phyloP scores from a whole-genome alignment of 2,888 invertebrate species.

The Aphrophora alni region DNA sequence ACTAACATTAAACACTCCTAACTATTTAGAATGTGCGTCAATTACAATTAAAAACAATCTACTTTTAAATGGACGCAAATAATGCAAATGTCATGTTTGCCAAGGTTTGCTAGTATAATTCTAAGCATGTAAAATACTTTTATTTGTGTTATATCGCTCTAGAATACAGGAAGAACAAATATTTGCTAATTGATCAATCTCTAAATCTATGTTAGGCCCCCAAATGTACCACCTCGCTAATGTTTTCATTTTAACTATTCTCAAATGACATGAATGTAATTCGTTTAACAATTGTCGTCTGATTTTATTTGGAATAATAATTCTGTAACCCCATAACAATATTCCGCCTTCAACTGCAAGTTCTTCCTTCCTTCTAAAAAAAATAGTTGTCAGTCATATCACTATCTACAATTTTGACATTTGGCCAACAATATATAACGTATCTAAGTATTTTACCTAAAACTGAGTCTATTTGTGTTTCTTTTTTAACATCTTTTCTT shows the following conservation, averaged over 20 bases:
- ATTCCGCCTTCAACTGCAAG: neutral
- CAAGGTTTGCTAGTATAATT: slow-evolving; percentile 40
- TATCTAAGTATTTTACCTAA: slow-evolving; percentile 22
- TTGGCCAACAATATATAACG: slow-evolving; percentile 36
- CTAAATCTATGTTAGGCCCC: slow-evolving; percentile 48
- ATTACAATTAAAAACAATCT: slow-evolving; percentile 36
- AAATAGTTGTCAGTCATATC: neutral
- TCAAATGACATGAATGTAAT: neutral
- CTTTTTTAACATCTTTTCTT: slow-evolving; percentile 25
- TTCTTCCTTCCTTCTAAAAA: neutral
- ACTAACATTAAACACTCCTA: slow-evolving; percentile 41
- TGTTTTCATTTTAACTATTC: neutral
- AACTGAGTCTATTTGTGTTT: too few relatives aligned
- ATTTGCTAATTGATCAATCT: slow-evolving; percentile 49
- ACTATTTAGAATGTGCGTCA: slow-evolving; percentile 47
- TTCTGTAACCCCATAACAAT: neutral
- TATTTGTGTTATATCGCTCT: slow-evolving; percentile 38
- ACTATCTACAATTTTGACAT: neutral
- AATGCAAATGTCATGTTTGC: slow-evolving; percentile 48
- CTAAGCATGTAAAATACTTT: slow-evolving; percentile 44
- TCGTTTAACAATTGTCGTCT: neutral
- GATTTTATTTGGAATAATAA: neutral
- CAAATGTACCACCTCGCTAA: slow-evolving; percentile 38
- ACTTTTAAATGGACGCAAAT: slow-evolving; percentile 40
- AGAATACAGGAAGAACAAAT: slow-evolving; percentile 45